Evolutionary conservation across 2,888 invertebrate genomes (phyloP).

Genomic region (Eupeodes latifasciatus): DNA sequence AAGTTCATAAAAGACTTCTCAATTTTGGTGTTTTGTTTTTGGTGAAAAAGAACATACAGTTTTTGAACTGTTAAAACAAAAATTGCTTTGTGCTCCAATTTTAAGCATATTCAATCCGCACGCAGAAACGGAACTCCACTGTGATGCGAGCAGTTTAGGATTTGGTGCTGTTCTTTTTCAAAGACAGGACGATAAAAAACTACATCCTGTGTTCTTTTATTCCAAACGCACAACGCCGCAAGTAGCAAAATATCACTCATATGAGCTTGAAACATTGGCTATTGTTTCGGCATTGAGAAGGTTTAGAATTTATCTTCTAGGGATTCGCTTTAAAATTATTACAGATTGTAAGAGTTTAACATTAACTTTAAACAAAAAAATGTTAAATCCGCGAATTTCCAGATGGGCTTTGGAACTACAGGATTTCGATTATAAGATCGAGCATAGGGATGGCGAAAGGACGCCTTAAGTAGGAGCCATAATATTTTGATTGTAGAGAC

Average conservation of each 20-base stretch:
- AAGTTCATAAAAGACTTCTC: constrained; percentile 8
- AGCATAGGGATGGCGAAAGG: constrained; percentile 70
- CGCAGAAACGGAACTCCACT: neutral
- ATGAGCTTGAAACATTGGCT: constrained; percentile 9
- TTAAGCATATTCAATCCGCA: constrained; percentile 3
- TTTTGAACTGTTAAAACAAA: constrained; percentile 53
- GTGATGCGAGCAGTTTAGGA: constrained; percentile 5
- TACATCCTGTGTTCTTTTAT: constrained; percentile 79
- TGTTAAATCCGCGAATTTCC: constrained; percentile 72
- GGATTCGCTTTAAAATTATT: constrained; percentile 66
- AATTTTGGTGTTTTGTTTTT: constrained; percentile 23
- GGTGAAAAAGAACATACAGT: constrained; percentile 16
- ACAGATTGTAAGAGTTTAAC: constrained; percentile 72
- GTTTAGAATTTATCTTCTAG: constrained; percentile 36
- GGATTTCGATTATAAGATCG: constrained; percentile 49
- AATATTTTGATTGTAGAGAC: too few relatives aligned
- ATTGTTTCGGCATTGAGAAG: constrained; percentile 51
- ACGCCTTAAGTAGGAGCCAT: constrained; percentile 70
- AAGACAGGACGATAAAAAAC: constrained; percentile 15
- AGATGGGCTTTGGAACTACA: constrained; percentile 75
- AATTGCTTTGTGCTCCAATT: constrained; percentile 69
- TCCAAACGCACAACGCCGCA: constrained; percentile 51
- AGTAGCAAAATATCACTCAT: constrained; percentile 49
- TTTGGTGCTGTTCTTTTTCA: constrained; percentile 67
- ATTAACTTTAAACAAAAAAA: constrained; percentile 68